Conservation (phyloP, 2,888 invertebrate genomes). For the Hoplodrina blanda region DNA sequence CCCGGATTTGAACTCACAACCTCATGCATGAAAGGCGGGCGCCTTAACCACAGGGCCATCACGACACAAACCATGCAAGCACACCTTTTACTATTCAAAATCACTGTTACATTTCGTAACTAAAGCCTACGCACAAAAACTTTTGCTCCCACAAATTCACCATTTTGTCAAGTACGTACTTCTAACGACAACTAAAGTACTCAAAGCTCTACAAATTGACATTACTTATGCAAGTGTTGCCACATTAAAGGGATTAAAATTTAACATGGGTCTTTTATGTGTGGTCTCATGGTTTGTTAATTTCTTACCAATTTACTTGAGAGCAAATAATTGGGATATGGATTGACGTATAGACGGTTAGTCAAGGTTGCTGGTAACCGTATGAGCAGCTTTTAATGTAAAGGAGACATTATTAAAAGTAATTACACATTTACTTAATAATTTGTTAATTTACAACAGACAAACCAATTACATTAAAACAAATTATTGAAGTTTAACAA, state of each 20-base stretch:
- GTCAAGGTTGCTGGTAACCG: not conserved
- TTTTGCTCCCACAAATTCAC: slow-evolving; percentile 1
- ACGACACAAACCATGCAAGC: too few relatives aligned
- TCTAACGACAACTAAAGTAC: slow-evolving; percentile 20
- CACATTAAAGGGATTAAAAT: slow-evolving; percentile 24
- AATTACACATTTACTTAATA: too few relatives aligned
- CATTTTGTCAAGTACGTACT: slow-evolving; percentile 16
- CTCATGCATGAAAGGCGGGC: too few relatives aligned
- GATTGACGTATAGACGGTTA: not conserved
- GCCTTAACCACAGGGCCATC: too few relatives aligned
- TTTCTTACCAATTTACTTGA: slow-evolving; percentile 2
- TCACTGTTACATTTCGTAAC: slow-evolving; percentile 17
- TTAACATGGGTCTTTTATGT: slow-evolving; percentile 6
- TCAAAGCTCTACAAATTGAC: slow-evolving; percentile 22
- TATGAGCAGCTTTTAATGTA: too few relatives aligned
- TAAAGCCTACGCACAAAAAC: slow-evolving; percentile 1
- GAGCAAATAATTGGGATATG: not conserved
- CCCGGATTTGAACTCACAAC: too few relatives aligned
- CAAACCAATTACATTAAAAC: too few relatives aligned
- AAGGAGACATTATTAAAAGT: too few relatives aligned
- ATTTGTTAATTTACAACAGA: too few relatives aligned
- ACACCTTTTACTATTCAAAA: not conserved
- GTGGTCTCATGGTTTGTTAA: not conserved
- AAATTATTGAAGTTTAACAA: too few relatives aligned
- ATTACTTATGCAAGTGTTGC: slow-evolving; percentile 26